phyloP scores from a whole-genome alignment of 2,797 vertebrate species.

The Knipowitschia caucasica region DNA sequence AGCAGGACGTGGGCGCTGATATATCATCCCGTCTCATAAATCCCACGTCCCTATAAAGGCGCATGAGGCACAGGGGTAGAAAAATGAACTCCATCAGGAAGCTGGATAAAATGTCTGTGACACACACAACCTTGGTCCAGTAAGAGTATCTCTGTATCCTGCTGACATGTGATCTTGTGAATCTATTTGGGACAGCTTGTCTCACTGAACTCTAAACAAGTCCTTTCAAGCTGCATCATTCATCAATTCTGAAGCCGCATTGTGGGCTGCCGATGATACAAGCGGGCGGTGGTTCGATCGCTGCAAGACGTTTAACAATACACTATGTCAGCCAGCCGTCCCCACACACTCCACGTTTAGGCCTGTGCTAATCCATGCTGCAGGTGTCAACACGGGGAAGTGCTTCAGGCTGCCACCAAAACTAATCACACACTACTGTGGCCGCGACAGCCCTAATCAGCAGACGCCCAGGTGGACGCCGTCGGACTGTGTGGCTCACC shows the following conservation, averaged over 20 bases:
- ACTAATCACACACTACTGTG: constrained; percentile 46
- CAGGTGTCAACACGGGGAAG: constrained; percentile 49
- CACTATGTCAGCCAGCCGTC: constrained; percentile 49
- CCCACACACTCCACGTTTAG: constrained; percentile 43
- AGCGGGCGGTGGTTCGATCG: constrained; percentile 45
- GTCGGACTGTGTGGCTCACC: constrained; percentile 20
- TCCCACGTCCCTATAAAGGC: constrained; percentile 36
- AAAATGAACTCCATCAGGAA: constrained; percentile 79
- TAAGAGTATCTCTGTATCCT: constrained; percentile 80
- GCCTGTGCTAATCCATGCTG: constrained; percentile 49
- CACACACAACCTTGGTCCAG: constrained; percentile 77
- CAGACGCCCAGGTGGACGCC: constrained; percentile 34
- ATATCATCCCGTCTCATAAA: constrained; percentile 54
- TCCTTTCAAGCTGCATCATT: constrained; percentile 75
- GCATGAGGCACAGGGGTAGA: constrained; percentile 52
- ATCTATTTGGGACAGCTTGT: constrained; percentile 77
- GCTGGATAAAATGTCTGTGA: constrained; percentile 81
- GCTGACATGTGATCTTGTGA: constrained; percentile 78
- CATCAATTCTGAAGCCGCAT: constrained; percentile 73
- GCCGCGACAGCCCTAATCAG: constrained; percentile 58
- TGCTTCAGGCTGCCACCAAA: constrained; percentile 31
- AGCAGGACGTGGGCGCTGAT: constrained; percentile 46
- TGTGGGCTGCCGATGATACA: constrained; percentile 65
- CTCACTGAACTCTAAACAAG: constrained; percentile 75
- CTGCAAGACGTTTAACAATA: constrained; percentile 62